phyloP scores from a whole-genome alignment of 2,888 invertebrate genomes.

The Metacarcinus magister region DNA sequence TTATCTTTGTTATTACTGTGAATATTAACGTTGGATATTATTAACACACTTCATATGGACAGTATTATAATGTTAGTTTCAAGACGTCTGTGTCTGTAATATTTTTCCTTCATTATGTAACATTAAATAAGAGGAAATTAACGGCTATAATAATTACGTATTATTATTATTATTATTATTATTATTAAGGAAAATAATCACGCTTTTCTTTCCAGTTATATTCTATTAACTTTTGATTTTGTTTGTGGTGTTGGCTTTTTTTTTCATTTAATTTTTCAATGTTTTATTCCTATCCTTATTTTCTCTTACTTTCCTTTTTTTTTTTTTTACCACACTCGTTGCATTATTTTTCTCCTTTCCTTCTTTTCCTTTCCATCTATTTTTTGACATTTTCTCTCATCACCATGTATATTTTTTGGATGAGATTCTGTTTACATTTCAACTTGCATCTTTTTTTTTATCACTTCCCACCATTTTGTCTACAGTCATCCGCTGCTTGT shows the following conservation, averaged over 20 bases:
- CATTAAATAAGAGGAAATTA: too few relatives aligned
- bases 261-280: neutral
- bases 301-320: neutral
- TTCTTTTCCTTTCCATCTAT: neutral
- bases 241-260: too few relatives aligned
- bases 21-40: neutral
- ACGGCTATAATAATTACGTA: neutral
- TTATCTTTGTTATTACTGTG: neutral
- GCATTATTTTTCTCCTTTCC: neutral
- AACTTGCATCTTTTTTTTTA: neutral
- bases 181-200: neutral
- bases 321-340: neutral
- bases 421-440: neutral
- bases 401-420: neutral
- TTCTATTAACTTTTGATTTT: neutral
- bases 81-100: neutral
- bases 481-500: neutral
- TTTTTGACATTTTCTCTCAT: neutral
- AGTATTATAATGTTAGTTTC: neutral
- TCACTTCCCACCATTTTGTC: neutral
- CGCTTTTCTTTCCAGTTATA: neutral
- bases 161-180: neutral
- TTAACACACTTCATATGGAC: neutral
- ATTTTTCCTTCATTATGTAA: neutral
- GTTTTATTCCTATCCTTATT: neutral